Conservation (phyloP, 2,888 invertebrate genomes). For the Allygus modestus region DNA sequence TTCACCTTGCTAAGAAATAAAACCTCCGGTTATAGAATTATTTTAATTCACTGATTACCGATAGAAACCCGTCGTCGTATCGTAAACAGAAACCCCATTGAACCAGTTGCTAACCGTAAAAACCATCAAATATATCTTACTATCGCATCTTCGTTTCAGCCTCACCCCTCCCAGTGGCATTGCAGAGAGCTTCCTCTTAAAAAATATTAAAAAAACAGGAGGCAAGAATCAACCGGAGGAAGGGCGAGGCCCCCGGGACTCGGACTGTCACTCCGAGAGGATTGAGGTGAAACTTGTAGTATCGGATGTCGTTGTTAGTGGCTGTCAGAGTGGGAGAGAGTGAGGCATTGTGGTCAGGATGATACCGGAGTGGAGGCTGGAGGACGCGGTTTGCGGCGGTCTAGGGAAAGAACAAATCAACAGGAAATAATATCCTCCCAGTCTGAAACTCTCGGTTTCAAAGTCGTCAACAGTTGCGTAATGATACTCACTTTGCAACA, state of each 20-base stretch:
- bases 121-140: too few species aligned
- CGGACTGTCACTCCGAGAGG: neutral
- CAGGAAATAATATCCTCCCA: neutral
- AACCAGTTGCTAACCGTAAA: too few species aligned
- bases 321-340: neutral
- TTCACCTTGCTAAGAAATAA: too few species aligned
- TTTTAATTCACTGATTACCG: too few species aligned
- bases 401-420: neutral
- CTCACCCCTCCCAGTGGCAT: neutral
- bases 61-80: too few species aligned
- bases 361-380: neutral
- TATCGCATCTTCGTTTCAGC: too few species aligned
- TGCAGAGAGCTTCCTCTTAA: too few species aligned
- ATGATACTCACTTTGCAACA: neutral
- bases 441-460: neutral
- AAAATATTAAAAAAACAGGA: too few species aligned
- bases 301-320: neutral
- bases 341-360: neutral
- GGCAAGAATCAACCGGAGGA: too few species aligned
- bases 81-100: too few species aligned
- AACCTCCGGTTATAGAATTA: too few species aligned
- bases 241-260: too few species aligned
- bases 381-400: slow-evolving; percentile 14
- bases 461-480: neutral
- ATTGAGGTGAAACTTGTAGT: neutral